Base-by-base conservation (phyloP, 2,113 vertebrate genomes). In the Epinephelus moara region DNA sequence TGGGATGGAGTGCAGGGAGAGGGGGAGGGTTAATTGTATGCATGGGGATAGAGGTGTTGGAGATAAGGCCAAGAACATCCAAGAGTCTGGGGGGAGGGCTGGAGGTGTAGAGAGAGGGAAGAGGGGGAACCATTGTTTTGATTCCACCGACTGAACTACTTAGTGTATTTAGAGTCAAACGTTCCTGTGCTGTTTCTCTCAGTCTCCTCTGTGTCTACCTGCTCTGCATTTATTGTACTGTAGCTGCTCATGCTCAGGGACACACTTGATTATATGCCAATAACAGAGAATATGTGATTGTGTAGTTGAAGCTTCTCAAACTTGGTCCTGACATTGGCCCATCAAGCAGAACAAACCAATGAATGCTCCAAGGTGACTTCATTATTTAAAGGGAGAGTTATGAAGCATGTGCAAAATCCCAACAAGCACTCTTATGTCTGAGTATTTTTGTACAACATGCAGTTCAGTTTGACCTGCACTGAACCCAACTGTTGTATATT, bases 11-110 rank as follows among this genome's bases (percentile, higher is more conserved):
- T 30, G 25, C 33, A 50, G 60, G 50, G 62, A 23, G 19, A 45
- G 17, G 74, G 80, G 87, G 81, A 56, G 89, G 85, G 64, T 33
- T 92, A 93, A 92, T 94, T 94, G 92, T 91, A 94, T 94, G 88
- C 84, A 83, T 85, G 78, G 71, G 14, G 61, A 81, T 56, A 49
- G 81, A 93, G 84, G 90, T 92, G 91, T 91, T 71, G 66, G 79
- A 92, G 91, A 92, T 93, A 92, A 94, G 92, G 82, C 81, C 64
- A 84, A 75, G 75, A 88, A 86, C 82, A 78, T 88, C 78, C 84
- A 75, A 61, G 78, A 56, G 71, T 78, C 66, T 70, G n/a, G 77
- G 84, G 87, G 86, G 84, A 81, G 70, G 87, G 83, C 17, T 30
- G 4, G 67, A 64, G 30, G 59, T 74, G 63, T 53, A 60, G 42